These are phyloP conservation scores for Dilophus febrilis DNA, from an alignment of 2,888 invertebrate species.

Conservation along the genomic window DNA sequence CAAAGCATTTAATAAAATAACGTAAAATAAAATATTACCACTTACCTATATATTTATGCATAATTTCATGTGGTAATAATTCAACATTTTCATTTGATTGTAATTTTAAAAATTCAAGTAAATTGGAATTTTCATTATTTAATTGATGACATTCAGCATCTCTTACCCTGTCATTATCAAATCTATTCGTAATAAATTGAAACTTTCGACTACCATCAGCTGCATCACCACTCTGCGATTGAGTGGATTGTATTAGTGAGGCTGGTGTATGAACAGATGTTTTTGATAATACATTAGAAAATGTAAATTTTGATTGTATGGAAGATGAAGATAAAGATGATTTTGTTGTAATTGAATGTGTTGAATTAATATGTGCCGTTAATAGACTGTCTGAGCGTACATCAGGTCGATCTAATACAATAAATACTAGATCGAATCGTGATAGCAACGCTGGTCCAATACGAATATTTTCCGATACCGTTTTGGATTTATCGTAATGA, in stretches of 20 bases:
- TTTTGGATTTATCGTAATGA: constrained; percentile 73
- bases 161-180: no score
- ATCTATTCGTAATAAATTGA: no score
- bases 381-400: constrained; percentile 29
- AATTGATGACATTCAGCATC: no score
- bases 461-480: constrained; percentile 77
- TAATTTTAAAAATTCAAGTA: constrained; percentile 29
- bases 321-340: neutral
- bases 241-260: no score
- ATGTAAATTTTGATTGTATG: no score
- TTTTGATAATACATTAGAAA: no score
- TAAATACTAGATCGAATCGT: constrained; percentile 84
- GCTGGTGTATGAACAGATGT: neutral
- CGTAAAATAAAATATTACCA: constrained; percentile 10
- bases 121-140: neutral
- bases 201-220: no score
- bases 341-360: neutral
- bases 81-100: constrained; percentile 45
- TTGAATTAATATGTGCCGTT: constrained; percentile 53
- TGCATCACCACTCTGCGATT: no score
- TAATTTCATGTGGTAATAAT: constrained; percentile 51
- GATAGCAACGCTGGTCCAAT: constrained; percentile 72
- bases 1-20: neutral
- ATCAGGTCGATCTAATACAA: constrained; percentile 73
- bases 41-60: constrained; percentile 65